A percentile compares a stretch with the other conserved stretches of the same genome.
Conservation (phyloP, 1,140 invertebrate species). For the Pollicipes pollicipes region DNA sequence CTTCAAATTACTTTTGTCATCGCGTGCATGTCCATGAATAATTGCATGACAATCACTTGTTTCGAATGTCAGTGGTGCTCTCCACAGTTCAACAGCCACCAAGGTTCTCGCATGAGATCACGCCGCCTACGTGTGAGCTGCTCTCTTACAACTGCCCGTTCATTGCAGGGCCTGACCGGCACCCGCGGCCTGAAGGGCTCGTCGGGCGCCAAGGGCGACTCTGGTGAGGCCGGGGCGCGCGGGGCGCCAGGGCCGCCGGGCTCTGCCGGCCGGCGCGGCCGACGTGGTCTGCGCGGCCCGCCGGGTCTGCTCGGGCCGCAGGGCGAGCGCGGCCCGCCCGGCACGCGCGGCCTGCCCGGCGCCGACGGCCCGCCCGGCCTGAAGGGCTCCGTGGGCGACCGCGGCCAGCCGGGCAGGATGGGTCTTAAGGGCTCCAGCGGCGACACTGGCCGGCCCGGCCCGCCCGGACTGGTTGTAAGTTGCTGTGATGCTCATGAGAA, state of each 20-base stretch:
- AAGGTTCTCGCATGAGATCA: too few species aligned
- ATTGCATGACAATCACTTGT: too few species aligned
- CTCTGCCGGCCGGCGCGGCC: slow-evolving; percentile 54
- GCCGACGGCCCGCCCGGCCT: slow-evolving; percentile 48
- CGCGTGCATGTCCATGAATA: too few species aligned
- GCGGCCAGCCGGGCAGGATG: slow-evolving; percentile 35
- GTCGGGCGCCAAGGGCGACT: slow-evolving; percentile 47
- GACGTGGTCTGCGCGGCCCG: slow-evolving; percentile 48
- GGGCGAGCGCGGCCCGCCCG: slow-evolving; percentile 46
- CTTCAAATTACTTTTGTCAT: too few species aligned
- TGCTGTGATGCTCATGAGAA: too few species aligned
- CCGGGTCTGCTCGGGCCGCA: slow-evolving; percentile 48
- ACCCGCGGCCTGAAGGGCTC: slow-evolving; percentile 56
- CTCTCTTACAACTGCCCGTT: too few species aligned
- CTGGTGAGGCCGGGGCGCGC: slow-evolving; percentile 42
- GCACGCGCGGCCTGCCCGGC: slow-evolving; percentile 50
- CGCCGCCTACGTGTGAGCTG: too few species aligned
- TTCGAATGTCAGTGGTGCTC: too few species aligned
- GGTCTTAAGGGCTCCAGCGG: slow-evolving; percentile 51
- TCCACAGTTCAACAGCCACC: too few species aligned
- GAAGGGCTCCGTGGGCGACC: slow-evolving; percentile 47
- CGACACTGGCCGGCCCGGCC: slow-evolving; percentile 47
- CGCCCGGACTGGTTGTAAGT: too few species aligned
- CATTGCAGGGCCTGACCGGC: slow-evolving; percentile 44
- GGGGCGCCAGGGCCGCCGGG: slow-evolving; percentile 50